These are phyloP conservation scores for Caenorhabditis panamensis DNA, from an alignment of 2,888 invertebrate species.

Conservation along the genomic window DNA sequence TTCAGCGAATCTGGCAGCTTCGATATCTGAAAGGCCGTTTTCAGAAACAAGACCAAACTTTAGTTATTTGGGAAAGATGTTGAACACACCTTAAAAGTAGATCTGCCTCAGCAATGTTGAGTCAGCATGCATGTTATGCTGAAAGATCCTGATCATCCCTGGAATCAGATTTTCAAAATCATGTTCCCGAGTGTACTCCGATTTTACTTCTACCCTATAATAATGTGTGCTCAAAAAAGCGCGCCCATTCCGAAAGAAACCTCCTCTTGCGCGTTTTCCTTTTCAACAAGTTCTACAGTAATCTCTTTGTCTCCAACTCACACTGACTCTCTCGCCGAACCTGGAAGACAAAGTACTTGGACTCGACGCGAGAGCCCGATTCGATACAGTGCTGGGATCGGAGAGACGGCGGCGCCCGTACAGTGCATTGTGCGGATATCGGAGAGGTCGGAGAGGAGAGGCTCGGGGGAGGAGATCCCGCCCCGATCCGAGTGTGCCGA, in stretches of 20 bases:
- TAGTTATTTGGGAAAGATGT: too few relatives aligned
- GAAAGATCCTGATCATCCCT: neutral
- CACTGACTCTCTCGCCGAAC: slow-evolving; percentile 23
- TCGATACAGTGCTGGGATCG: slow-evolving; percentile 7
- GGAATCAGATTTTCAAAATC: neutral
- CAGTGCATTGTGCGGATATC: slow-evolving; percentile 27
- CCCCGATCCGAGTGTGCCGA: slow-evolving; percentile 28
- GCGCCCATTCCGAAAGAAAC: slow-evolving; percentile 38
- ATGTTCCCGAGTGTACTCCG: slow-evolving; percentile 23
- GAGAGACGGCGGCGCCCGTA: slow-evolving; percentile 8
- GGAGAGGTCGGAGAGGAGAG: slow-evolving; percentile 9
- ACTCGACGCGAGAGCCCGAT: slow-evolving; percentile 10
- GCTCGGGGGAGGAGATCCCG: slow-evolving; percentile 13
- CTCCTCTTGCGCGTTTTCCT: slow-evolving; percentile 1
- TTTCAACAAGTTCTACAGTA: slow-evolving; percentile 58
- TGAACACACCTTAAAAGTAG: too few relatives aligned
- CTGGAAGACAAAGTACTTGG: slow-evolving; percentile 37
- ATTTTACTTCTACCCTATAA: slow-evolving; percentile 20
- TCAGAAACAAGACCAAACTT: too few relatives aligned
- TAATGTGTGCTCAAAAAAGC: slow-evolving; percentile 52
- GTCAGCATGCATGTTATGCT: too few relatives aligned
- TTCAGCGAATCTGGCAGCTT: too few relatives aligned
- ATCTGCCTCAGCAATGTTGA: too few relatives aligned
- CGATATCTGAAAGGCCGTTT: too few relatives aligned
- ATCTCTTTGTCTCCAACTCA: slow-evolving; percentile 10